Percentiles rank a stretch among this genome's conserved stretches.
Evolutionary conservation across 2,888 invertebrate species (phyloP).

Genomic region (Erannis defoliaria): DNA sequence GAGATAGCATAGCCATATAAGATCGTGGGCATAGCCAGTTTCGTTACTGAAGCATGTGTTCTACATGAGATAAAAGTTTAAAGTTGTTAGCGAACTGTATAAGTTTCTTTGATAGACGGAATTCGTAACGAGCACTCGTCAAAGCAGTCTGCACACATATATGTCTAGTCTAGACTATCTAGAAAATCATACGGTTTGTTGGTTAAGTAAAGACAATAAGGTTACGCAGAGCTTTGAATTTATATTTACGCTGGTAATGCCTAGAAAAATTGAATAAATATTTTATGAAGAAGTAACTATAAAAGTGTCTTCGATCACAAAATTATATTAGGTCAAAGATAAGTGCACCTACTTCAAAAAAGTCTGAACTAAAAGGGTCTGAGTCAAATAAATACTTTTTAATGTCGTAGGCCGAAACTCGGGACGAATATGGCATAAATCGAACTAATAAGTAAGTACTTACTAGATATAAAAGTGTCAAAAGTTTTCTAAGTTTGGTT

Average conservation of each 20-base stretch:
- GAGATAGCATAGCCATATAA: not conserved
- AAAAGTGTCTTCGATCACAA: too few relatives aligned
- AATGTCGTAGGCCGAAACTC: too few relatives aligned
- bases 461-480: too few relatives aligned
- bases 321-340: too few relatives aligned
- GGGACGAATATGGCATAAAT: too few relatives aligned
- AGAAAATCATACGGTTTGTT: constrained; percentile 15
- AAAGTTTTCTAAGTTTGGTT: too few relatives aligned
- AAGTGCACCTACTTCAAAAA: not conserved
- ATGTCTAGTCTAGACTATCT: constrained; percentile 25
- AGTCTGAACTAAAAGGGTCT: too few relatives aligned
- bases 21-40: constrained; percentile 2
- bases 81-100: constrained; percentile 46
- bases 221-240: constrained; percentile 3
- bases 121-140: constrained; percentile 47
- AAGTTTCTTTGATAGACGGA: constrained; percentile 53
- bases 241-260: not conserved
- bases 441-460: too few relatives aligned
- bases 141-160: constrained; percentile 35
- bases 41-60: constrained; percentile 4
- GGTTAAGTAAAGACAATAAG: constrained; percentile 9
- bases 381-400: too few relatives aligned
- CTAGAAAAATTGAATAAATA: not conserved
- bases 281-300: not conserved
- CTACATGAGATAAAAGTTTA: constrained; percentile 36